Percentiles rank a stretch among this genome's conserved stretches.
These are phyloP conservation scores for Australoheros facetus DNA, from an alignment of 2,797 vertebrate genomes.

Conservation along the genomic window DNA sequence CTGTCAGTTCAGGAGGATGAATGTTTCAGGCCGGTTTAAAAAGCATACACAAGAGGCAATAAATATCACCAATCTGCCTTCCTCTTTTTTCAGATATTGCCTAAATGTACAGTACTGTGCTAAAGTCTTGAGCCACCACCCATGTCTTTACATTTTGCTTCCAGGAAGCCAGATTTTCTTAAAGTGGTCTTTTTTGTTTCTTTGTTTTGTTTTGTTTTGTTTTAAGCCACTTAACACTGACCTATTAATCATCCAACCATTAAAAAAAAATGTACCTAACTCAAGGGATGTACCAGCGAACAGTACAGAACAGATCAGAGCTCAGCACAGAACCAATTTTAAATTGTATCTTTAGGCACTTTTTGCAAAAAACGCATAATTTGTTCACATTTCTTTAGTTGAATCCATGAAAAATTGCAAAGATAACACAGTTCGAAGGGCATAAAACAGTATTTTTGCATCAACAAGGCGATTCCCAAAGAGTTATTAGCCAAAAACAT, in stretches of 20 bases:
- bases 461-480: too few relatives aligned
- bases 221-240: not conserved
- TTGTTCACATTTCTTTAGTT: too few relatives aligned
- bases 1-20: not conserved
- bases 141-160: not conserved
- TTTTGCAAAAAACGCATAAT: too few relatives aligned
- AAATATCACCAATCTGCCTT: conserved; percentile 77
- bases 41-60: conserved; percentile 69
- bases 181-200: not conserved
- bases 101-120: not conserved
- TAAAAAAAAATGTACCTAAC: not conserved
- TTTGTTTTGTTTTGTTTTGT: not conserved
- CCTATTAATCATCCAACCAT: not conserved
- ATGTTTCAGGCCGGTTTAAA: conserved; percentile 56
- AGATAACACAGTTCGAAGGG: too few relatives aligned
- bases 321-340: not conserved
- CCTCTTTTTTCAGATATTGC: conserved; percentile 25
- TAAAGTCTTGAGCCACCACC: not conserved
- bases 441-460: too few relatives aligned
- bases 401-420: too few relatives aligned
- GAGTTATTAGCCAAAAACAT: too few relatives aligned
- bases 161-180: not conserved
- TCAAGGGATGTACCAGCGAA: not conserved
- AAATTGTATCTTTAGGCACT: not conserved
- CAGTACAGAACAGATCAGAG: not conserved